Evolutionary conservation across 2,797 vertebrate genomes (phyloP).

Genomic region (Chelon auratus): DNA sequence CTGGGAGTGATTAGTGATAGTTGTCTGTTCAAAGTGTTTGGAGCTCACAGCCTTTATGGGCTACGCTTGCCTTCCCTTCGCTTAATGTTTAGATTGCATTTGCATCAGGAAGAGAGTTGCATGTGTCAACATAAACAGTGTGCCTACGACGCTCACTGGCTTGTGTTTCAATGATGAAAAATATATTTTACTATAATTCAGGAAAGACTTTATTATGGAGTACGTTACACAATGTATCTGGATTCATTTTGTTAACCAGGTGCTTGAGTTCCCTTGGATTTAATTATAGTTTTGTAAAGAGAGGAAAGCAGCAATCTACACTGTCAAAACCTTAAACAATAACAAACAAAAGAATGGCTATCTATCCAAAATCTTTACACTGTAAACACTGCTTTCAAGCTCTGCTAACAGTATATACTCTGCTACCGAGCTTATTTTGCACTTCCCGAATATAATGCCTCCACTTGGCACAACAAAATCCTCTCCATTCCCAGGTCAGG

Average conservation of each 20-base stretch:
- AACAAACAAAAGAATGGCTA: neutral
- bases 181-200: conserved; percentile 30
- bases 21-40: conserved; percentile 86
- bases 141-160: conserved; percentile 48
- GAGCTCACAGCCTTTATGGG: conserved; percentile 81
- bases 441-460: conserved; percentile 42
- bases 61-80: conserved; percentile 80
- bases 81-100: conserved; percentile 83
- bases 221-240: conserved; percentile 6
- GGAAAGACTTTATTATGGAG: conserved; percentile 10
- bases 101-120: conserved; percentile 80
- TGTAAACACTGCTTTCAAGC: conserved; percentile 8
- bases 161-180: conserved; percentile 41
- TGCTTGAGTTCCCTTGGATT: neutral
- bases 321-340: neutral
- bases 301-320: conserved; percentile 2
- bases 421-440: conserved; percentile 12
- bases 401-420: conserved; percentile 9
- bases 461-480: conserved; percentile 50
- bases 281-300: conserved; percentile 1
- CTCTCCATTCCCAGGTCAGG: conserved; percentile 61
- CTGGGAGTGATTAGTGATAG: conserved; percentile 88
- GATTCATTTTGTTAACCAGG: neutral
- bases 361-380: conserved; percentile 10
- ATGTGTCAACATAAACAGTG: conserved; percentile 79